Evolutionary conservation across 2,888 invertebrate species (phyloP).

Genomic region (Andrena bucephala): DNA sequence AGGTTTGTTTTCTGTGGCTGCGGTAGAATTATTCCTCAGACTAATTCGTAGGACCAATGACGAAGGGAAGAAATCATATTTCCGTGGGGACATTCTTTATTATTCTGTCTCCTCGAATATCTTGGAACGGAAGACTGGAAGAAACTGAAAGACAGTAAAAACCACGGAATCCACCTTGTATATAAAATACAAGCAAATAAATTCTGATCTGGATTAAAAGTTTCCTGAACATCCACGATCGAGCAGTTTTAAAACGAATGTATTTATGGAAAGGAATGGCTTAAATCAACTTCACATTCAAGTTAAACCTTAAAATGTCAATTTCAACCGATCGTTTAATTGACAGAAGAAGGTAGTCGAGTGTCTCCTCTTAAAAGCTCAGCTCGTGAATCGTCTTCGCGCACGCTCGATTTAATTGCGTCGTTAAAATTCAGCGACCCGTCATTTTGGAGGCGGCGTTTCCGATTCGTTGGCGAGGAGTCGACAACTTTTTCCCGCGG

Average conservation of each 20-base stretch:
- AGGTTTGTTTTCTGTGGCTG: conserved; percentile 73
- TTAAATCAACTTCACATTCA: not conserved
- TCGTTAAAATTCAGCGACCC: conserved; percentile 10
- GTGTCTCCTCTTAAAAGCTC: not conserved
- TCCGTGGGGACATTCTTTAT: not conserved
- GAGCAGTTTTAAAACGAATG: not conserved
- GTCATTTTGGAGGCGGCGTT: not conserved
- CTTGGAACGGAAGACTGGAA: not conserved
- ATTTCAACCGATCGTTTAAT: conserved; percentile 19
- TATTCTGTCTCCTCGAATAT: not conserved
- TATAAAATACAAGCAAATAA: not conserved
- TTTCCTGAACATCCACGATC: not conserved
- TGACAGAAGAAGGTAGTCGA: not conserved
- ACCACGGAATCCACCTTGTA: not conserved
- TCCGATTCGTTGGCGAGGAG: conserved; percentile 2
- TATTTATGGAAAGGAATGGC: not conserved
- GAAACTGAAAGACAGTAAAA: not conserved
- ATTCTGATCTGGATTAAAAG: not conserved
- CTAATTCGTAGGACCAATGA: conserved; percentile 59
- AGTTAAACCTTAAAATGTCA: not conserved
- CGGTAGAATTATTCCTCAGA: conserved; percentile 70
- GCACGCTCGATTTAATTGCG: conserved; percentile 18
- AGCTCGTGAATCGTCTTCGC: not conserved
- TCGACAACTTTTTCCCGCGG: not conserved
- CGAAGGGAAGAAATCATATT: conserved; percentile 33